Base-by-base conservation (phyloP, 2,888 invertebrate species). In the Micoletzkya japonica region DNA sequence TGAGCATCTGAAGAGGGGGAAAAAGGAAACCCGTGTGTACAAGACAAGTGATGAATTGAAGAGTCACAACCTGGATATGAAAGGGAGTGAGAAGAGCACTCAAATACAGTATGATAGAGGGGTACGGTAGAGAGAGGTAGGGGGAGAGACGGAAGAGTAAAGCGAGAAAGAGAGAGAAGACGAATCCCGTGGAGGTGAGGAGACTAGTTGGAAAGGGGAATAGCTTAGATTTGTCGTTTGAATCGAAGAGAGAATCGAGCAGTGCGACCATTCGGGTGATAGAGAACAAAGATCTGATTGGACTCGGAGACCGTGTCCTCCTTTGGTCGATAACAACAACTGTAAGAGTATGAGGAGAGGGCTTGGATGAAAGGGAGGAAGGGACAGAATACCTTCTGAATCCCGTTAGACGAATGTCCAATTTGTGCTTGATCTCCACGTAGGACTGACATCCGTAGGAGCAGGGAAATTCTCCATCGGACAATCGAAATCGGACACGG, bases 391-490 rank as follows among this genome's bases (percentile, higher is more conserved):
- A 84, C 84, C 84, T 84, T 73, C 84, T 72, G 77, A 84, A 84
- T 60, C 84, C 84, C 58, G 84, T 84, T 60, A 84, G 72, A 58
- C 84, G 68, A 37, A 85, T 76, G 68, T 84, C 84, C 58, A 84
- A 66, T 68, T 84, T 84, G 72, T 84, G 84, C 68, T 84, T 84
- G 71, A 84, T 84, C 73, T 84, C 84, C 17, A 84, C 84, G 57
- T 84, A 84, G 7, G 81, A 81, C 68, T 84, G 84, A 69, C 84
- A 84, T 20, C 84, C 84, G 73, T 84, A 84, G 10, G 84, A 85
- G 73, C 84, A 84, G n/a, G 84, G 84, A 60, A 84, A 84, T 68
- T 84, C 84, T 14, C 84, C 84, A 70, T 84, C 84, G 14, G 80
- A 81, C 20, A 84, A 73, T 7, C 84, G 82, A 76, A 84, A 84